Percentiles rank a stretch among this genome's conserved stretches.
Conservation (phyloP, 2,888 invertebrate species). For the Xanthia togata region DNA sequence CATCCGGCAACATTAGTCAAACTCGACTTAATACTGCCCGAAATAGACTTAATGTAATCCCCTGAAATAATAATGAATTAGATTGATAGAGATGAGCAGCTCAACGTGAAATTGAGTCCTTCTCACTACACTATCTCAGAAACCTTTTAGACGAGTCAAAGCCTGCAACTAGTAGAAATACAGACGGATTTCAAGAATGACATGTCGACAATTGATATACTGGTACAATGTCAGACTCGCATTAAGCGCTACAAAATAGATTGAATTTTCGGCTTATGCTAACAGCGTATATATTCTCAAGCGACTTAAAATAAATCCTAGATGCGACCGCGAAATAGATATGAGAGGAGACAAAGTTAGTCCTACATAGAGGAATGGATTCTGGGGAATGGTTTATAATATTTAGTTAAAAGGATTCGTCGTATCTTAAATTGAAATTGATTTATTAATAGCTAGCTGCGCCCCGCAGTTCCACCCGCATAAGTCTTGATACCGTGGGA, state of each 20-base stretch:
- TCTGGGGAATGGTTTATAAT: conserved; percentile 26
- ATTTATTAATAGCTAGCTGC: not conserved
- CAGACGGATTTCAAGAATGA: conserved; percentile 31
- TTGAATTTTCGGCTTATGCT: conserved; percentile 63
- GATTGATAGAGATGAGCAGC: conserved; percentile 47
- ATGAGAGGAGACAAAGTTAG: conserved; percentile 46
- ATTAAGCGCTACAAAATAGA: conserved; percentile 56
- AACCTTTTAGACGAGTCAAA: conserved; percentile 14
- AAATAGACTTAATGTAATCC: conserved; percentile 66
- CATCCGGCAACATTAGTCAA: conserved; percentile 60
- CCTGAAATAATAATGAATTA: conserved; percentile 64
- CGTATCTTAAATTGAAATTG: not conserved
- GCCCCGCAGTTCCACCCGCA: too few species aligned
- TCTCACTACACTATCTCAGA: conserved; percentile 27
- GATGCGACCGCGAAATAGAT: conserved; percentile 53
- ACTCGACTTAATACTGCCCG: conserved; percentile 60
- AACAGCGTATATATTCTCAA: conserved; percentile 57
- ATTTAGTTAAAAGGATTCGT: conserved; percentile 5
- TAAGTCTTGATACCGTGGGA: too few species aligned
- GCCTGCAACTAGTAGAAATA: conserved; percentile 29
- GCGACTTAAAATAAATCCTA: conserved; percentile 58
- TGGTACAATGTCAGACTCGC: conserved; percentile 10
- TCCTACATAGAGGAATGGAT: conserved; percentile 34
- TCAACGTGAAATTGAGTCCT: conserved; percentile 51
- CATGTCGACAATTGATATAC: conserved; percentile 30